Evolutionary conservation across 2,888 invertebrate species (phyloP), one percentile per base, ranked within the genome.

Genomic region (Tolmerus cingulatus): DNA sequence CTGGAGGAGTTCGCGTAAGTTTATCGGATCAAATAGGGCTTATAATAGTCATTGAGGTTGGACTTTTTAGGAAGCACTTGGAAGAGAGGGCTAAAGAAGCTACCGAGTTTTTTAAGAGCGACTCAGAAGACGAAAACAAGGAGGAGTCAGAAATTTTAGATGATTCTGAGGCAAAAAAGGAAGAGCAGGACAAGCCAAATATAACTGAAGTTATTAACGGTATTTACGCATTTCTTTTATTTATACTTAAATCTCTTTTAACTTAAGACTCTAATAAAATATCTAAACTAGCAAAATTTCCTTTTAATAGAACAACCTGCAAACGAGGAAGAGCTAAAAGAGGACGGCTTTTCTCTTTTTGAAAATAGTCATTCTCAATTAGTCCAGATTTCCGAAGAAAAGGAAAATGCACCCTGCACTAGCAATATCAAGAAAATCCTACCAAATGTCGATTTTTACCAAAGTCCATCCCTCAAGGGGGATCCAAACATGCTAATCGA

Each of bases 51-150:
- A 23, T 2, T 88, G 30, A 43, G 12, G 23, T 37, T 87, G 23
- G 37, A 37, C 77, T 37, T 86, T 89, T 92, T 89, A 96, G 96
- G 0, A 93, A 95, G 92, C 93, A 94, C 86, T 93, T 97, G 89
- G 94, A 96, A 90, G 94, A 96, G 90, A 94, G 96, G 86, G 95
- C 96, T 90, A 95, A 95, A 91, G 95, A 96, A 92, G 95, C 96
- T 85, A 94, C 95, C 90, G 94, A 95, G 90, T 95, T 97, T 90
- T 97, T 96, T 90, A 96, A 96, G 92, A 96, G 96, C 89, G 96
- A 96, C 88, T 90, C 91, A 0, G 90, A 43, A 14, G 30, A 57
- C 34, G 77, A 85, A 40, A 66, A 74, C 9, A 51, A 30, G 30
- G n/a, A 85, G 2, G 27, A 74, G 5, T 2, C 43, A 16, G 5